A percentile compares a stretch with the other conserved stretches of the same genome.
phyloP scores from a whole-genome alignment of 2,888 invertebrate genomes.

The Brenthis ino region DNA sequence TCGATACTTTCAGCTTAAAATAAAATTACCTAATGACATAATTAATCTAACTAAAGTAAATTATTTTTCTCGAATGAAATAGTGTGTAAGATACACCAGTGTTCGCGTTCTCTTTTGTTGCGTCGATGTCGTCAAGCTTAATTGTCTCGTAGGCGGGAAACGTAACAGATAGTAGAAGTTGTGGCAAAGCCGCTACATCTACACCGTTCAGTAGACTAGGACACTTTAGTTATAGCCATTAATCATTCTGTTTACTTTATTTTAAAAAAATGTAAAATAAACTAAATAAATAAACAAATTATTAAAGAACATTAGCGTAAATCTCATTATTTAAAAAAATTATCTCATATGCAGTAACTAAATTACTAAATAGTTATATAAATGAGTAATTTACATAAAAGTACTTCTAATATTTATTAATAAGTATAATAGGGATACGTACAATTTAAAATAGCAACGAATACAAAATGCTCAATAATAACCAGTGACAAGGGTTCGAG shows the following conservation, averaged over 20 bases:
- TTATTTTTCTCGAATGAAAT: slow-evolving; percentile 28
- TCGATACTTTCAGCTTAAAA: no score
- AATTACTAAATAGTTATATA: no score
- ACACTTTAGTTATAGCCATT: neutral
- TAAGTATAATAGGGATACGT: no score
- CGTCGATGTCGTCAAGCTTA: slow-evolving; percentile 77
- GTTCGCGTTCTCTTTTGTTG: slow-evolving; percentile 70
- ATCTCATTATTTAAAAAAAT: no score
- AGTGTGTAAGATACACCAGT: slow-evolving; percentile 65
- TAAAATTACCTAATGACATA: neutral
- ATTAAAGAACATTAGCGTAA: no score
- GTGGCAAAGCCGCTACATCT: slow-evolving; percentile 68
- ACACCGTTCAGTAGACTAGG: slow-evolving; percentile 64
- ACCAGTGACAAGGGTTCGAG: slow-evolving; percentile 22
- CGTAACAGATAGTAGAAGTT: slow-evolving; percentile 79
- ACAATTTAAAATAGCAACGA: slow-evolving; percentile 9
- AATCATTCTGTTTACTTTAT: no score
- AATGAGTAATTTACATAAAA: no score
- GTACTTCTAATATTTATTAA: no score
- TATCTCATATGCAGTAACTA: no score
- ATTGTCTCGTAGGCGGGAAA: slow-evolving; percentile 78
- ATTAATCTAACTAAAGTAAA: neutral
- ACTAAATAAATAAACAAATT: no score
- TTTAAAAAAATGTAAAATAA: no score
- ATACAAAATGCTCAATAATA: slow-evolving; percentile 16